Conservation (phyloP, 2,113 vertebrate genomes). For the Choloepus hoffmanni region DNA sequence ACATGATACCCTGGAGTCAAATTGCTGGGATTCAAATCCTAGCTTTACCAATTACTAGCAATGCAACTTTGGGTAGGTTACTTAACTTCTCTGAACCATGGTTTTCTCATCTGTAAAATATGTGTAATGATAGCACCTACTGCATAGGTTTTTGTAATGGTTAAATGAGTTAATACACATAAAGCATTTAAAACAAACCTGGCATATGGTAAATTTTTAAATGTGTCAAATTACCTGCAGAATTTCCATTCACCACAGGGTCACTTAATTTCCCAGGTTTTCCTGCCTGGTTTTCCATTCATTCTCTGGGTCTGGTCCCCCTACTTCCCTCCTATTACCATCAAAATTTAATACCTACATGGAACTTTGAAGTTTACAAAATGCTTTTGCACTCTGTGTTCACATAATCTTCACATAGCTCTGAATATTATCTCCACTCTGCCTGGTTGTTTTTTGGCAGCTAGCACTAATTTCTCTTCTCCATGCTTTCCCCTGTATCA, state of each 20-base stretch:
- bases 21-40: background rate
- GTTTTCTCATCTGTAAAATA: conserved; percentile 4
- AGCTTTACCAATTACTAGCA: background rate
- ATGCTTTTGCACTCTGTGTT: background rate
- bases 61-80: background rate
- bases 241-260: background rate
- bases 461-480: background rate
- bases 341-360: background rate
- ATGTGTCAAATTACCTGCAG: background rate
- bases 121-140: background rate
- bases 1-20: background rate
- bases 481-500: background rate
- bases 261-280: background rate
- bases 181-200: background rate
- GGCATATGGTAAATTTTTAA: background rate
- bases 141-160: background rate
- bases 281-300: background rate
- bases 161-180: background rate
- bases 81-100: background rate
- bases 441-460: background rate
- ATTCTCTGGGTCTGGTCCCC: background rate
- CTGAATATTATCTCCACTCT: background rate
- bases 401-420: background rate
- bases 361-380: background rate
- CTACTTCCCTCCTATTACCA: background rate